Conservation (phyloP, 2,113 vertebrate genomes). For the Oreocharis arfaki region DNA sequence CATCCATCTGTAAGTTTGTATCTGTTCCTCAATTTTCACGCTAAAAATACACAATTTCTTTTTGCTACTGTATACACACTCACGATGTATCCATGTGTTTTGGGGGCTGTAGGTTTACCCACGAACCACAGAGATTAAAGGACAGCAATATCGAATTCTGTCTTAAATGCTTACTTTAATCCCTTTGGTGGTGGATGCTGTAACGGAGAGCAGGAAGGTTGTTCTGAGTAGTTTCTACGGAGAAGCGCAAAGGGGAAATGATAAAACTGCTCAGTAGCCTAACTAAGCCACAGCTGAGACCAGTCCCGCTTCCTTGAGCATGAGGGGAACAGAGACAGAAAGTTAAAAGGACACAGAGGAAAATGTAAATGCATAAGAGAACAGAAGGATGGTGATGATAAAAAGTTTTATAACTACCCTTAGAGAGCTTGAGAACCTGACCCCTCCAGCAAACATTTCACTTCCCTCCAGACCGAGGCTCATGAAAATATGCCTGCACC, state of each 20-base stretch:
- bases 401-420: background rate
- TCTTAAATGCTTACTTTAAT: background rate
- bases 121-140: background rate
- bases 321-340: background rate
- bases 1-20: background rate
- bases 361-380: background rate
- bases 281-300: background rate
- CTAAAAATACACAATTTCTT: background rate
- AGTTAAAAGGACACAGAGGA: background rate
- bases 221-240: background rate
- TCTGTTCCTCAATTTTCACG: background rate
- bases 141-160: rapidly evolving
- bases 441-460: background rate
- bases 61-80: background rate
- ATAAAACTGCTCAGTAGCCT: background rate
- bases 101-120: background rate
- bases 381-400: background rate
- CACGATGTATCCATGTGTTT: background rate
- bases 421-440: background rate
- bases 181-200: background rate
- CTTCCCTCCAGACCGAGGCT: background rate
- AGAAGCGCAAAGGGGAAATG: background rate
- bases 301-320: background rate
- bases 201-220: background rate
- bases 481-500: background rate